Evolutionary conservation across 2,888 invertebrate species (phyloP).

Genomic region (Hemaris fuciformis): DNA sequence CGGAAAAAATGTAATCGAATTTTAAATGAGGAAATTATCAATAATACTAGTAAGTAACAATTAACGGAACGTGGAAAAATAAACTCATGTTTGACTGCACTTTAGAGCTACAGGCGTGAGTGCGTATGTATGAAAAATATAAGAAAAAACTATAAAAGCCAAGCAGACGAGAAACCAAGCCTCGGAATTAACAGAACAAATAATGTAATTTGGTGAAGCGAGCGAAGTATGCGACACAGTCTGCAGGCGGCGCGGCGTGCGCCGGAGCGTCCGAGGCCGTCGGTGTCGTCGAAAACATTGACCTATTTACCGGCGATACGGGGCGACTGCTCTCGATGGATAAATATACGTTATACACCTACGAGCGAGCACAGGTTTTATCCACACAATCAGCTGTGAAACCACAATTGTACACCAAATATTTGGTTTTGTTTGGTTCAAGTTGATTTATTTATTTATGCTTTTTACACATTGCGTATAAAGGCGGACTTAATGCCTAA

Average conservation of each 20-base stretch:
- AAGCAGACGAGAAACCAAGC: background rate
- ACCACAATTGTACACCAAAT: too few species aligned
- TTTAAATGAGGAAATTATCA: too few species aligned
- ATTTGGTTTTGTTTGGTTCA: too few species aligned
- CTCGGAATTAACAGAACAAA: background rate
- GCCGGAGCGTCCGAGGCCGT: slow-evolving; percentile 34
- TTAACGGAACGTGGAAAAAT: too few species aligned
- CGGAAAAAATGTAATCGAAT: too few species aligned
- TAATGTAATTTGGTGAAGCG: background rate
- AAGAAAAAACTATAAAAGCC: background rate
- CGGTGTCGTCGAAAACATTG: slow-evolving; percentile 41
- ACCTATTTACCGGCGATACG: slow-evolving; percentile 42
- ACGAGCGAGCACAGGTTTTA: background rate
- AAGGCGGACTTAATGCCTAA: too few species aligned
- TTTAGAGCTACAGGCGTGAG: too few species aligned
- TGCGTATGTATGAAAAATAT: background rate
- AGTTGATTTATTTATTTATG: too few species aligned
- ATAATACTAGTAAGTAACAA: too few species aligned
- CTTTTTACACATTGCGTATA: too few species aligned
- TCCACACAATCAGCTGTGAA: background rate
- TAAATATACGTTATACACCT: background rate
- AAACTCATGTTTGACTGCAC: too few species aligned
- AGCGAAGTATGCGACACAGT: slow-evolving; percentile 26
- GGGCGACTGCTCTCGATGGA: slow-evolving; percentile 29
- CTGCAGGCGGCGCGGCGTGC: slow-evolving; percentile 19